Evolutionary conservation across 2,888 invertebrate species (phyloP).

Genomic region (Nesidiocoris tenuis): DNA sequence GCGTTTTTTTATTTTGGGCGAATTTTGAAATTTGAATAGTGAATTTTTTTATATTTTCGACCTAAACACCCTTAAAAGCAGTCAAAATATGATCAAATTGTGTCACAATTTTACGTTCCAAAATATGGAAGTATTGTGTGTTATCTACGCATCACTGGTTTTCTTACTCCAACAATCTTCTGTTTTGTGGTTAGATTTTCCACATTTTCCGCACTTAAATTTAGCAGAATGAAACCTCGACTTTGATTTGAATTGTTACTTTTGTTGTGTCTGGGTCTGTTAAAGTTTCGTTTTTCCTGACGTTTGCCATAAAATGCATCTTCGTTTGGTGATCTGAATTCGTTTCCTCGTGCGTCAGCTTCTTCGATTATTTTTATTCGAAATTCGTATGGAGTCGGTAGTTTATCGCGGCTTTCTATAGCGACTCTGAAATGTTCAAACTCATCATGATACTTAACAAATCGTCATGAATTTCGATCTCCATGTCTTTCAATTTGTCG

Average conservation of each 20-base stretch:
- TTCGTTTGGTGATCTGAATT: background rate
- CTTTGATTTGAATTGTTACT: background rate
- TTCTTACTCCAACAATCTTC: background rate
- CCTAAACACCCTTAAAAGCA: too few species aligned
- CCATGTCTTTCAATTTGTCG: slow-evolving; percentile 16
- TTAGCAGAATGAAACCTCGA: background rate
- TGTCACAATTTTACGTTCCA: too few species aligned
- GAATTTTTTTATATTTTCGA: too few species aligned
- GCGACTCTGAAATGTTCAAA: slow-evolving; percentile 16
- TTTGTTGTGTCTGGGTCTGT: background rate
- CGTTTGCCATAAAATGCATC: background rate
- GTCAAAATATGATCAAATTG: too few species aligned
- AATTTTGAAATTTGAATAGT: too few species aligned
- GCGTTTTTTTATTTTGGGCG: too few species aligned
- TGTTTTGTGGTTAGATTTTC: slow-evolving; percentile 4
- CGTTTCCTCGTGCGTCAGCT: slow-evolving; percentile 7
- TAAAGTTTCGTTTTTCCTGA: background rate
- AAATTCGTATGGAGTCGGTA: slow-evolving; percentile 4
- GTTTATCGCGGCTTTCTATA: slow-evolving; percentile 5
- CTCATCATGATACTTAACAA: background rate
- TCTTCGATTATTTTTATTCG: slow-evolving; percentile 20
- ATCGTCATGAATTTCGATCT: background rate
- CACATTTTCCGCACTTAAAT: background rate
- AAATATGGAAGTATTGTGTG: too few species aligned
- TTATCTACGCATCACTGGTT: background rate